Conservation (phyloP, 2,113 vertebrate genomes). For the Lycaon pictus region DNA sequence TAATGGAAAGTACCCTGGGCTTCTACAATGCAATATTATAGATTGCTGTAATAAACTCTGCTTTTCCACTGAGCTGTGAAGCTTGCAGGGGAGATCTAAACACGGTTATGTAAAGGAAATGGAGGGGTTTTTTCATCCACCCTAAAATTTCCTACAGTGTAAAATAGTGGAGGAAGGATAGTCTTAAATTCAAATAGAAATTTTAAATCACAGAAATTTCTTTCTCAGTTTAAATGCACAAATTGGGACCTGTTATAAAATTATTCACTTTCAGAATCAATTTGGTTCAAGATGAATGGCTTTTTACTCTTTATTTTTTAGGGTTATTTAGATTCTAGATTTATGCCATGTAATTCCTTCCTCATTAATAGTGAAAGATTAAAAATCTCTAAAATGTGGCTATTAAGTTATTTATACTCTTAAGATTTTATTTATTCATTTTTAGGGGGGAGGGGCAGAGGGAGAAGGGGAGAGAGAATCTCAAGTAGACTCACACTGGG, state of each 20-base stretch:
- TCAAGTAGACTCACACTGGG: neutral
- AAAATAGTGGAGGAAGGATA: neutral
- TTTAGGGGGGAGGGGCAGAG: neutral
- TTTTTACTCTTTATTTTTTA: neutral
- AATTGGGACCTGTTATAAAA: neutral
- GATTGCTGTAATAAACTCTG: neutral
- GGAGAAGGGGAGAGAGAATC: neutral
- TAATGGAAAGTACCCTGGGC: neutral
- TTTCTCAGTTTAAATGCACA: constrained; percentile 4
- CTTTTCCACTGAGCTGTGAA: neutral
- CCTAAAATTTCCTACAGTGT: neutral
- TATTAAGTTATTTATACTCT: neutral
- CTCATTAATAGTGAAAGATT: constrained; percentile 40
- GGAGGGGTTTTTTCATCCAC: neutral
- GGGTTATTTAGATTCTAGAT: constrained; percentile 13
- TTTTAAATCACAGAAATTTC: constrained; percentile 43
- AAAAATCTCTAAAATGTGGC: constrained; percentile 33
- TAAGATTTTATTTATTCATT: neutral
- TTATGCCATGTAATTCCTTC: neutral
- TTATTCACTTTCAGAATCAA: neutral
- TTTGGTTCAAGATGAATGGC: neutral
- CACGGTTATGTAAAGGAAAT: neutral
- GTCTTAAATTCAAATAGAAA: constrained; percentile 32
- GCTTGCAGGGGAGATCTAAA: neutral
- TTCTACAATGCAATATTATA: neutral